Conservation (phyloP, 2,113 vertebrate genomes). For the Mionectes macconnelli region DNA sequence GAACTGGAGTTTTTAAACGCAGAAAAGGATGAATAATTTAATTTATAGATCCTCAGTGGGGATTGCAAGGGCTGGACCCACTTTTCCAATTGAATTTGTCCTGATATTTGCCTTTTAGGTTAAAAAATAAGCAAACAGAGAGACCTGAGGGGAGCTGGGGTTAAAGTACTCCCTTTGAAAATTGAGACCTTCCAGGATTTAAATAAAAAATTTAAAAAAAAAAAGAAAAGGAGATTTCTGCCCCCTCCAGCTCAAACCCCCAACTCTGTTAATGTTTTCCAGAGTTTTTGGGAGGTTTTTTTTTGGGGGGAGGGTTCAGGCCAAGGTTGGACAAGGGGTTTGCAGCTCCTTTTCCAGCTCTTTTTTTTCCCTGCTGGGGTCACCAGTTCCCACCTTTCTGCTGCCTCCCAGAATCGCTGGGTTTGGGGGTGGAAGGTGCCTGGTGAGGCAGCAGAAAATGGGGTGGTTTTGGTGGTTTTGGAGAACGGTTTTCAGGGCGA, state of each 20-base stretch:
- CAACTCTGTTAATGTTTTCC: conserved; percentile 3
- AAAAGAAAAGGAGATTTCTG: background rate
- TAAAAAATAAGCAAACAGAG: background rate
- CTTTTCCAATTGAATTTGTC: background rate
- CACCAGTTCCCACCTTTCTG: background rate
- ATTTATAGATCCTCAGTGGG: background rate
- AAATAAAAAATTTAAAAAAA: background rate
- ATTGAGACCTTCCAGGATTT: background rate
- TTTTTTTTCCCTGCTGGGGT: background rate
- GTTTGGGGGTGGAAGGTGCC: background rate
- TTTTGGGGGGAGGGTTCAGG: background rate
- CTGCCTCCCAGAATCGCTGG: background rate
- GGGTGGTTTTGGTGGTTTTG: background rate
- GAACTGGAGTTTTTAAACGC: background rate
- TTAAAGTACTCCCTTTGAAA: conserved; percentile 2
- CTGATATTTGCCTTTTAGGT: background rate
- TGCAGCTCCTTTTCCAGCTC: background rate
- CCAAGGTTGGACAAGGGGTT: background rate
- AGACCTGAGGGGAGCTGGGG: background rate
- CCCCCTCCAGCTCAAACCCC: background rate
- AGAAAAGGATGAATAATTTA: background rate
- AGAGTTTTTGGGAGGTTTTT: background rate
- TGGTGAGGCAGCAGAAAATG: background rate
- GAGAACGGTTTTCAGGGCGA: background rate
- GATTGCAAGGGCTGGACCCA: rapidly evolving